Evolutionary conservation across 2,888 invertebrate genomes (phyloP).

Genomic region (Metallyticus violacea): DNA sequence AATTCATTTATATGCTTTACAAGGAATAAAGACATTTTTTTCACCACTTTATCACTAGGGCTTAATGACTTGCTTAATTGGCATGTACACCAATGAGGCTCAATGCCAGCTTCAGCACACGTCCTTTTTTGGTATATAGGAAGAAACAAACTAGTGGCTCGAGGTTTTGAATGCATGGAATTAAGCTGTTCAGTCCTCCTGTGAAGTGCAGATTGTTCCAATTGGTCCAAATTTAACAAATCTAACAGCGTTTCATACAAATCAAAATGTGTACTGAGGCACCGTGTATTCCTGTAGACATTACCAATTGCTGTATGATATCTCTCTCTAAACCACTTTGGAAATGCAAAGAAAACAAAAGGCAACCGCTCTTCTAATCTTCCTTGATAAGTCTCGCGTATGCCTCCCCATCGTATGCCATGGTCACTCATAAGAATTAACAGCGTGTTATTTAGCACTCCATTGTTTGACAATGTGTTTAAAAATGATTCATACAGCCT

Average conservation of each 20-base stretch:
- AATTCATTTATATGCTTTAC: constrained; percentile 64
- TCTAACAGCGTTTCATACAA: constrained; percentile 75
- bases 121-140: constrained; percentile 68
- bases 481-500: constrained; percentile 60
- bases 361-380: constrained; percentile 86
- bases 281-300: constrained; percentile 61
- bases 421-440: constrained; percentile 81
- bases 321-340: constrained; percentile 63
- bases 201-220: constrained; percentile 47
- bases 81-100: constrained; percentile 87
- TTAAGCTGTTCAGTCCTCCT: constrained; percentile 42
- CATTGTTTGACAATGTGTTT: constrained; percentile 50
- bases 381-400: constrained; percentile 80
- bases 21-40: constrained; percentile 58
- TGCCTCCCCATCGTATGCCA: constrained; percentile 83
- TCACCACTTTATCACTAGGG: constrained; percentile 53
- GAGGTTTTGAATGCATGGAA: constrained; percentile 35
- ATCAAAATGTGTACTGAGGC: constrained; percentile 83
- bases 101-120: constrained; percentile 74
- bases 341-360: constrained; percentile 69
- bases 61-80: constrained; percentile 61
- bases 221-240: constrained; percentile 55
- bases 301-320: constrained; percentile 63
- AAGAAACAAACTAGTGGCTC: constrained; percentile 74
- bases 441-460: constrained; percentile 62